A percentile compares a stretch with the other conserved stretches of the same genome.
phyloP scores from a whole-genome alignment of 2,113 vertebrate genomes.

The Phyllopteryx taeniolatus region DNA sequence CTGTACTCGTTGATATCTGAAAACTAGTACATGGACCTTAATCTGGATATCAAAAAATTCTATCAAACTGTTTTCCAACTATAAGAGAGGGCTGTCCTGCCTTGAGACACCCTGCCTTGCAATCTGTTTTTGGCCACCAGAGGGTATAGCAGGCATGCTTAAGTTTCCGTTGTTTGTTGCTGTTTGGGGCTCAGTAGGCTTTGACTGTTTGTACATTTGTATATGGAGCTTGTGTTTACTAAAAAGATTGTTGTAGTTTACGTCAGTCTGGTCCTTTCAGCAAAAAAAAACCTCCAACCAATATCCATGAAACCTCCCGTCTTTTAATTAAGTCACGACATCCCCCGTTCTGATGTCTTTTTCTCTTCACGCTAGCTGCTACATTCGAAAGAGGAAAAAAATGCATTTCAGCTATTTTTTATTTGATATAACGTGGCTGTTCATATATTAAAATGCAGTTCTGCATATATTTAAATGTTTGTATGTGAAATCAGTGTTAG shows the following conservation, averaged over 20 bases:
- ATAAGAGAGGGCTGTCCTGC: neutral
- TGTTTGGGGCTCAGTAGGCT: slow-evolving; percentile 14
- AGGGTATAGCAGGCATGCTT: slow-evolving; percentile 21
- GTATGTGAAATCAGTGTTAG: slow-evolving; percentile 83
- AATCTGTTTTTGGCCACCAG: slow-evolving; percentile 33
- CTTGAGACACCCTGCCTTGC: neutral
- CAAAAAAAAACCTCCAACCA: neutral
- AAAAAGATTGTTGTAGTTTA: slow-evolving; percentile 31
- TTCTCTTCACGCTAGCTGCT: slow-evolving; percentile 40
- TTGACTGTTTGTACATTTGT: slow-evolving; percentile 39
- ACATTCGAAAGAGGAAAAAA: slow-evolving; percentile 14
- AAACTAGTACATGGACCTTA: too few relatives aligned
- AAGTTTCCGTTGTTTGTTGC: slow-evolving; percentile 34
- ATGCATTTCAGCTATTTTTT: slow-evolving; percentile 60
- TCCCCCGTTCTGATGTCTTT: neutral
- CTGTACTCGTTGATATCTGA: too few relatives aligned
- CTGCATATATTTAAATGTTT: slow-evolving; percentile 72
- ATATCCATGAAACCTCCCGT: neutral
- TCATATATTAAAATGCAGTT: slow-evolving; percentile 71
- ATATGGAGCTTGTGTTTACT: slow-evolving; percentile 53
- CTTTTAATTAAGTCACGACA: neutral
- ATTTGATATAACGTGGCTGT: slow-evolving; percentile 44
- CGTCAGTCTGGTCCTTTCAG: slow-evolving; percentile 21
- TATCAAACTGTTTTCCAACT: neutral
- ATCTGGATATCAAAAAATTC: too few relatives aligned